phyloP scores from a whole-genome alignment of 2,113 vertebrate genomes.

The Bagarius yarrelli region DNA sequence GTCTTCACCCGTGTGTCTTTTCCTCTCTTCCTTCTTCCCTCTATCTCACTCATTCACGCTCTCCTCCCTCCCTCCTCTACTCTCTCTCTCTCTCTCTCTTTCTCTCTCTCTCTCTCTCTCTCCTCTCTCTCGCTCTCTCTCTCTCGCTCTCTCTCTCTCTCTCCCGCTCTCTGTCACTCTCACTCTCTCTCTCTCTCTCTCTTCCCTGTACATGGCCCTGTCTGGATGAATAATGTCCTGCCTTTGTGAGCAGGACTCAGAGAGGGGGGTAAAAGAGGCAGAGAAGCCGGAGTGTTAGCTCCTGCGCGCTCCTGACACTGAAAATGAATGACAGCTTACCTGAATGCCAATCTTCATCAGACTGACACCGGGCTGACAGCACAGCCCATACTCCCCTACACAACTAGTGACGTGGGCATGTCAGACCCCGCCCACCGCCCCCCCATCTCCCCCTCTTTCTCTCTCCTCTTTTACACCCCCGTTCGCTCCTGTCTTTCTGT shows the following conservation, averaged over 20 bases:
- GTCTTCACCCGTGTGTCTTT: conserved; percentile 66
- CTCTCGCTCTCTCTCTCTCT: conserved; percentile 53
- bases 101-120: conserved; percentile 40
- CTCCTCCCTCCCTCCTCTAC: conserved; percentile 26
- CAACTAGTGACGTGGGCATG: conserved; percentile 75
- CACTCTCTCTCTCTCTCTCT: conserved; percentile 51
- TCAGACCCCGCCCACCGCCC: conserved; percentile 73
- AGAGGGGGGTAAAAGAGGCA: conserved; percentile 45
- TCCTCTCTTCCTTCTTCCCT: conserved; percentile 57
- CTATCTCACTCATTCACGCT: conserved; percentile 50
- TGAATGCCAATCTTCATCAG: conserved; percentile 99
- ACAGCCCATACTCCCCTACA: conserved; percentile 92
- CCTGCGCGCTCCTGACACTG: conserved; percentile 79
- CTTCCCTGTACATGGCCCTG: conserved; percentile 78
- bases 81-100: conserved; percentile 44
- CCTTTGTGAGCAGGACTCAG: conserved; percentile 82
- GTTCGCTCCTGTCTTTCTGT: conserved; percentile 42
- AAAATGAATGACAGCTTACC: conserved; percentile 99
- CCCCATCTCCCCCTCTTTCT: conserved; percentile 49
- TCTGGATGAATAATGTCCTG: conserved; percentile 89
- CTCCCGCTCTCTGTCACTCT: conserved; percentile 48
- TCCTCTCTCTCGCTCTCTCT: conserved; percentile 40
- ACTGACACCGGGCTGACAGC: conserved; percentile 97
- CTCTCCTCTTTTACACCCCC: conserved; percentile 38
- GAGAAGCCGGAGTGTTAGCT: conserved; percentile 64